Base-by-base conservation (phyloP, 2,888 invertebrate species). In the Diploptera punctata region DNA sequence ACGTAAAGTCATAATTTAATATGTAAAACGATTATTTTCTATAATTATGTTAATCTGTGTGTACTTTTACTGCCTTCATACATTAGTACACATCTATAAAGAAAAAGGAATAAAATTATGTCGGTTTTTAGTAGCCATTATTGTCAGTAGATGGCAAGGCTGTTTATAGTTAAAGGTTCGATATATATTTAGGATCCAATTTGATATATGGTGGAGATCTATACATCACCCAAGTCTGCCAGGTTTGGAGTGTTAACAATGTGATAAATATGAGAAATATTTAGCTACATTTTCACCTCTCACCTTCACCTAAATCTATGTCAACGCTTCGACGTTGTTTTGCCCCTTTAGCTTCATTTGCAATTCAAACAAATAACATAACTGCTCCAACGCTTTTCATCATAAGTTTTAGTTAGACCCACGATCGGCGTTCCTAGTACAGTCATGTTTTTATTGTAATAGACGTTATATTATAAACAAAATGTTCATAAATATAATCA, bases 191-290 rank as follows among this genome's bases (percentile, higher is more conserved):
- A 67, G 67, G 62, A 29, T 54, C 47, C 21, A 24, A 33, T 16
- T 31, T 70, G 62, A 62, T 70, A 70, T 70, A 70, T 52, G 70
- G 24, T 49, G 31, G 24, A 44, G 44, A 67, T 60, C 67, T 47
- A 71, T 71, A 67, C 31, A 71, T 71, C 71, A 71, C 44, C 21
- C 16, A 1, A 13, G 18, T 61, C 7, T 49, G 62, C 61, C 70
- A 70, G 67, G 43, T 31, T 21, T 19, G 26, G 57, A 67, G 72
- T 72, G 72, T 67, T 72, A 72, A 72, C 72, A 72, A 72, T 72
- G 72, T 72, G 72, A 72, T 72, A 72, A 72, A 72, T 72, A 72
- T 68, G 61, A 72, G 72, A 72, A 72, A 72, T 72, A 72, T 72
- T 68, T 68, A 68, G 72, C 61, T 68, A 72, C 72, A 61, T 43